Percentiles rank a stretch among this genome's conserved stretches.
phyloP scores from a whole-genome alignment of 2,888 invertebrate species.

The Trissolcus brochymenae region DNA sequence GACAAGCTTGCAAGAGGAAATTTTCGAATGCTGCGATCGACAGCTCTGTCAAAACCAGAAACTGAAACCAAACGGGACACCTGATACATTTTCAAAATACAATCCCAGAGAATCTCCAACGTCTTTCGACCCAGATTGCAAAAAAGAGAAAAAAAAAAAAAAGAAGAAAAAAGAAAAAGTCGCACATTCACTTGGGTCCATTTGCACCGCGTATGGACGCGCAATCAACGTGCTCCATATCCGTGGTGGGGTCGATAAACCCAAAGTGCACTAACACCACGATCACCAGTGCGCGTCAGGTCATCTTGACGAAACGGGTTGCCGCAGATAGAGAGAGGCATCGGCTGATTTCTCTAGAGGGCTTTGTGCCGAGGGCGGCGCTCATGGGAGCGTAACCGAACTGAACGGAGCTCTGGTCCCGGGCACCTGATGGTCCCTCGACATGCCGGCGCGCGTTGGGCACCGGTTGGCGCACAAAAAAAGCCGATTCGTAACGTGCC shows the following conservation, averaged over 20 bases:
- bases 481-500: slow-evolving; percentile 11
- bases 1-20: background rate
- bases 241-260: slow-evolving; percentile 37
- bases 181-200: slow-evolving; percentile 4
- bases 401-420: background rate
- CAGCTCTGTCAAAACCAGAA: too few relatives aligned
- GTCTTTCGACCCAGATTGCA: background rate
- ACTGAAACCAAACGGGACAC: too few relatives aligned
- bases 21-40: too few relatives aligned
- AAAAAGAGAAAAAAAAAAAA: background rate
- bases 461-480: slow-evolving; percentile 8
- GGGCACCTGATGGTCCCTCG: background rate
- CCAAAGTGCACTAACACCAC: slow-evolving; percentile 39
- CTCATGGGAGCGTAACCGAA: slow-evolving; percentile 3
- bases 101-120: background rate
- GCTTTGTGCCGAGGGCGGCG: slow-evolving; percentile 1
- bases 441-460: slow-evolving; percentile 1
- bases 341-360: slow-evolving; percentile 32
- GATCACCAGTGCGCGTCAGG: slow-evolving; percentile 19
- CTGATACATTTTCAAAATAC: background rate
- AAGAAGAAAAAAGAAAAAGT: slow-evolving; percentile 11
- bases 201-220: slow-evolving; percentile 33
- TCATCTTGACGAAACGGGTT: slow-evolving; percentile 20
- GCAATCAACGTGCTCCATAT: slow-evolving; percentile 42
- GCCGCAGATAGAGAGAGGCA: slow-evolving; percentile 3